Evolutionary conservation across 2,113 vertebrate species (phyloP).

Genomic region (Echinops telfairi): DNA sequence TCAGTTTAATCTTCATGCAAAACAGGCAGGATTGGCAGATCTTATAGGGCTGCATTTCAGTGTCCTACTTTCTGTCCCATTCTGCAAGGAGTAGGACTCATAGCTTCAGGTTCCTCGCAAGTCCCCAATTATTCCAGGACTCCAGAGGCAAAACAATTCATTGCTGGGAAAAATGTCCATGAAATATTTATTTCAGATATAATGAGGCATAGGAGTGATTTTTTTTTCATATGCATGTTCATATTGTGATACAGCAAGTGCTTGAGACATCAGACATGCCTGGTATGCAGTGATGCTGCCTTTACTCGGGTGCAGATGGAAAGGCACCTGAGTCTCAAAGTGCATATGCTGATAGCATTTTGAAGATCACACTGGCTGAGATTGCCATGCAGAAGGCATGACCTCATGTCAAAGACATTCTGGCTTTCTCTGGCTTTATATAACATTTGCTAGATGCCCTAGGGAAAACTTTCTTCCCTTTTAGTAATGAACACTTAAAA

Average conservation of each 20-base stretch:
- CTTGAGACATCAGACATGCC: constrained; percentile 26
- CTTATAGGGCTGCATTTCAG: constrained; percentile 52
- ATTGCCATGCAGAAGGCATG: neutral
- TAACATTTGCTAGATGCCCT: neutral
- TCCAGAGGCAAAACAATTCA: constrained; percentile 47
- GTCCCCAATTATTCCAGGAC: constrained; percentile 37
- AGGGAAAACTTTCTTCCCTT: neutral
- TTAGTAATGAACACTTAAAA: constrained; percentile 41
- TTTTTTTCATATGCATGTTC: constrained; percentile 20
- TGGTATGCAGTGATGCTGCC: neutral
- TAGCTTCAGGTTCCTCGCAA: neutral
- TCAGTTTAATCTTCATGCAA: constrained; percentile 68
- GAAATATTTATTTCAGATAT: constrained; percentile 25
- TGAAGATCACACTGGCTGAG: neutral
- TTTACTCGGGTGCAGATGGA: constrained; percentile 22
- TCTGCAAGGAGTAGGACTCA: neutral
- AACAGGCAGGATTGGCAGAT: constrained; percentile 20
- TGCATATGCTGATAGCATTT: neutral
- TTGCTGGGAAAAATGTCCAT: neutral
- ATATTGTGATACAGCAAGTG: neutral
- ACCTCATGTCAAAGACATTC: constrained; percentile 14
- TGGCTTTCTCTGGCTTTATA: neutral
- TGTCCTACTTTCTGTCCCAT: neutral
- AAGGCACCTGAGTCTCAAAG: neutral
- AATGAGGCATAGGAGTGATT: constrained; percentile 26